Evolutionary conservation across 1,140 invertebrate species (phyloP).

Genomic region (Drosophila mauritiana): DNA sequence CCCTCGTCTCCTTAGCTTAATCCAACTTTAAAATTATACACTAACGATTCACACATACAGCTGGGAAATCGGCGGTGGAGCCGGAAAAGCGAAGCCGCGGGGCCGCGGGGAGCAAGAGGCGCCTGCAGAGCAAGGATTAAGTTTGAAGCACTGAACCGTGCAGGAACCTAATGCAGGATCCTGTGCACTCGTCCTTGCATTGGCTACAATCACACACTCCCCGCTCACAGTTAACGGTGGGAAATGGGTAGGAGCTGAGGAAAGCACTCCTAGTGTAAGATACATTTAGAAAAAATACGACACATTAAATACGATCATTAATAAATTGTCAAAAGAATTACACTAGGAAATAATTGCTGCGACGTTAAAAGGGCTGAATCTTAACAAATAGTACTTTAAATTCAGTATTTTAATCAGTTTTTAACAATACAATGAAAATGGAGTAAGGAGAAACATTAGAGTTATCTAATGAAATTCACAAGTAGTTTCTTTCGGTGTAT

Average conservation of each 20-base stretch:
- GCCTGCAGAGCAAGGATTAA: conserved; percentile 72
- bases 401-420: no score
- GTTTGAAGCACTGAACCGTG: conserved; percentile 79
- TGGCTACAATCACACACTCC: conserved; percentile 72
- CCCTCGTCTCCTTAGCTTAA: conserved; percentile 59
- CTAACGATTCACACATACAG: conserved; percentile 67
- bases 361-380: neutral
- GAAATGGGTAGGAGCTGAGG: conserved; percentile 3
- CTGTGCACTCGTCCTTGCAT: conserved; percentile 78
- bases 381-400: no score
- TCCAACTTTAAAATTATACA: conserved; percentile 83
- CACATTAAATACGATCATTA: no score
- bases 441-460: no score
- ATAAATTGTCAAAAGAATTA: neutral
- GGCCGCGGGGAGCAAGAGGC: conserved; percentile 9
- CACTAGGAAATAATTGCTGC: neutral
- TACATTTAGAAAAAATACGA: neutral
- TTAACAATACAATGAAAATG: neutral
- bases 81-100: conserved; percentile 17
- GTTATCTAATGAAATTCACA: no score
- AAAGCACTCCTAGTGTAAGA: neutral
- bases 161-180: conserved; percentile 72
- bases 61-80: conserved; percentile 1
- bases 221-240: conserved; percentile 28
- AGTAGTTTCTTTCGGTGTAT: neutral